These are phyloP conservation scores for Ophioninae sp. DNA, from an alignment of 2,888 invertebrate genomes.

Conservation along the genomic window DNA sequence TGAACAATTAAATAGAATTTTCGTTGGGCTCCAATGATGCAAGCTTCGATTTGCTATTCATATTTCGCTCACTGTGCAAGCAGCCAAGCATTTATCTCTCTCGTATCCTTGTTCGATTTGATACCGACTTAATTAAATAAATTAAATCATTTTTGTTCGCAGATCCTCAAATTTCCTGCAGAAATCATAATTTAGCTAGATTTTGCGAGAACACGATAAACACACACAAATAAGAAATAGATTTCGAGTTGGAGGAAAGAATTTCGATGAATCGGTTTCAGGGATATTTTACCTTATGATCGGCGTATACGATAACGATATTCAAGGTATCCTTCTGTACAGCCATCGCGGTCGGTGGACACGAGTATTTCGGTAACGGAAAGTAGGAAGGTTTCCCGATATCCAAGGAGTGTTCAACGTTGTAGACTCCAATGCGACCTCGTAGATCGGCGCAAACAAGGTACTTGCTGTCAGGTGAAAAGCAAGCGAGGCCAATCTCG, in stretches of 20 bases:
- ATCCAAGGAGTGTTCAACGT: slow-evolving; percentile 69
- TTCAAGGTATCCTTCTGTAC: slow-evolving; percentile 84
- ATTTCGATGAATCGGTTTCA: neutral
- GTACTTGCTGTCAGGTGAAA: slow-evolving; percentile 83
- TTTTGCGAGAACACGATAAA: too few species aligned
- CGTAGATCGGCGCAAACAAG: slow-evolving; percentile 86
- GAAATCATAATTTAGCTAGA: too few species aligned
- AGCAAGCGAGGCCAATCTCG: slow-evolving; percentile 71
- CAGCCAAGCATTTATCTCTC: too few species aligned
- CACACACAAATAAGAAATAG: slow-evolving; percentile 22
- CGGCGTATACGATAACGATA: slow-evolving; percentile 88
- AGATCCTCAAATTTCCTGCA: too few species aligned
- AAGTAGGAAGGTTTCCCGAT: slow-evolving; percentile 76
- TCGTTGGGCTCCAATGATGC: too few species aligned
- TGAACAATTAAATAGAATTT: too few species aligned
- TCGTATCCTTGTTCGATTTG: too few species aligned
- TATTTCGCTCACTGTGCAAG: too few species aligned
- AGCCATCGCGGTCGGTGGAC: slow-evolving; percentile 87
- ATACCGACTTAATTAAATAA: too few species aligned
- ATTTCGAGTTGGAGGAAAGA: neutral
- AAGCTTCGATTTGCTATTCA: too few species aligned
- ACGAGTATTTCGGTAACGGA: slow-evolving; percentile 87
- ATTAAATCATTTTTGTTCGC: too few species aligned
- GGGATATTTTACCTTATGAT: slow-evolving; percentile 86
- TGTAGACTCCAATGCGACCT: slow-evolving; percentile 87